A percentile compares a stretch with the other conserved stretches of the same genome.
These are phyloP conservation scores for Octonoba sinensis DNA, from an alignment of 2,888 invertebrate genomes.

Conservation along the genomic window DNA sequence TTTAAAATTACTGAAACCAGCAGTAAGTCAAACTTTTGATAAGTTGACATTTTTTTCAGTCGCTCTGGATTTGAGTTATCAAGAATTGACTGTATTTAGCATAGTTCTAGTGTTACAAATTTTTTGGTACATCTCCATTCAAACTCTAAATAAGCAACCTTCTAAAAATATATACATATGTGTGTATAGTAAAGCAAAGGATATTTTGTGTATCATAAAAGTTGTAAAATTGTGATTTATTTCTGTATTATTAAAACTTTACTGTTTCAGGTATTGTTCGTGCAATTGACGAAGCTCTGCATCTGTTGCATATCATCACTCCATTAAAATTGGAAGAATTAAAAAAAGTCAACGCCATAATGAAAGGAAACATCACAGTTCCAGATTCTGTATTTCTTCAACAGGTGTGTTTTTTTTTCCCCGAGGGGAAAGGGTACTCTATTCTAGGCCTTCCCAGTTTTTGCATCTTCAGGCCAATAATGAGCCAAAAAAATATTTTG, in stretches of 20 bases:
- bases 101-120: too few species aligned
- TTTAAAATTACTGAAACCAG: too few species aligned
- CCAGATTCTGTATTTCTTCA: conserved; percentile 20
- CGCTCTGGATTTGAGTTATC: too few species aligned
- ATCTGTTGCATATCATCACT: conserved; percentile 30
- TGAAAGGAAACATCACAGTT: conserved; percentile 34
- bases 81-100: too few species aligned
- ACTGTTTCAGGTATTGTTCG: conserved; percentile 38
- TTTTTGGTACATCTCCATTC: too few species aligned
- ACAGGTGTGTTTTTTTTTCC: conserved; percentile 23
- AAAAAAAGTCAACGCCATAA: conserved; percentile 40
- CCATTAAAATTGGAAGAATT: conserved; percentile 20
- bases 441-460: neutral
- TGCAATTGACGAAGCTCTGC: conserved; percentile 30
- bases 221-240: neutral
- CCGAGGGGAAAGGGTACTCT: neutral
- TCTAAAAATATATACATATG: too few species aligned
- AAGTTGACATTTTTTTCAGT: too few species aligned
- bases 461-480: neutral
- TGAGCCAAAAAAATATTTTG: too few species aligned
- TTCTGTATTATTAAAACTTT: neutral
- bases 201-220: neutral
- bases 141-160: too few species aligned
- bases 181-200: too few species aligned
- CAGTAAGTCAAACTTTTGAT: too few species aligned